Base-by-base conservation (phyloP, 2,797 vertebrate species). In the Gymnoscopelus microlampas region DNA sequence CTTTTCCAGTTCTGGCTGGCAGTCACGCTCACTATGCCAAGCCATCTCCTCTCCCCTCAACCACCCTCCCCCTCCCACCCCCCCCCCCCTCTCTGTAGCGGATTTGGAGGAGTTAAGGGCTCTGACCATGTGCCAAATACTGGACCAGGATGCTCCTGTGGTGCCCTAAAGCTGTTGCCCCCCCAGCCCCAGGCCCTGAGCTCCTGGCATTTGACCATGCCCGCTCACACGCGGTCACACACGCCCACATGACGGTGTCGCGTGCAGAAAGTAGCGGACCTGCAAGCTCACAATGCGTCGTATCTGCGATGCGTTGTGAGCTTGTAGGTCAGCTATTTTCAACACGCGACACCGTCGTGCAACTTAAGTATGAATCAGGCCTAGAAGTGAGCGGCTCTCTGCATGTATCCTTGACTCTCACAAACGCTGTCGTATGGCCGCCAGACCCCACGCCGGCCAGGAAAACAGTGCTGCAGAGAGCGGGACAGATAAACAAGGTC, bases 161-260 rank as follows among this genome's bases (percentile, higher is more conserved):
- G 87, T 68, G 88, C 70, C 82, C 78, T 77, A 89, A 89, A 88
- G 86, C 88, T 91, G 89, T 90, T 87, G 73, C 81, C 83, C 63
- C 55, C 14, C 64, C 60, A 78, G 68, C 55, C 79, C 63, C 65
- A 24, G 57, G 24, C 66, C 26, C 44, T 69, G 54, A 73, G 75
- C 66, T 81, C 56, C 68, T 87, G 87, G 89, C 87, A 85, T 58
- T 49, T 44, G 70, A 80, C 62, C 76, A 76, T 35, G 26, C 26
- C 70, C 58, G 8, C 62, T 19, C 71, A 61, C 44, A 59, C 60
- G 35, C 65, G 50, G 74, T 69, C 77, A 66, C 48, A 39, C 60
- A 60, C 66, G 56, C 60, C 67, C 68, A 53, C 8, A 7, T 8
- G 39, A 2, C 39, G 6, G 39, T 44, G 39, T 44, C 39, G 8